A percentile compares a stretch with the other conserved stretches of the same genome.
Conservation (phyloP, 2,797 vertebrate species). For the Labeo calbasu region DNA sequence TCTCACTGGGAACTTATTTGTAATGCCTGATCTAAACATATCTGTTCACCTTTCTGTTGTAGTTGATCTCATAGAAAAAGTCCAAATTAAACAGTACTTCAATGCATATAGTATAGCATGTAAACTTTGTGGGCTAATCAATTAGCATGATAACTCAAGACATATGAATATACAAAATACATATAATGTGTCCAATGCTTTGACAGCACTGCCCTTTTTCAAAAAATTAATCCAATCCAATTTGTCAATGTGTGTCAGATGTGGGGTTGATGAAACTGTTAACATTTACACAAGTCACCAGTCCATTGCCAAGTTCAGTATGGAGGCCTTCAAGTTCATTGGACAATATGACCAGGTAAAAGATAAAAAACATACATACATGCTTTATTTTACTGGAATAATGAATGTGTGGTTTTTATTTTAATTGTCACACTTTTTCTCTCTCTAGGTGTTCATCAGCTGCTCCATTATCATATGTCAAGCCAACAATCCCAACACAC, state of each 20-base stretch:
- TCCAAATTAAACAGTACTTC: too few species aligned
- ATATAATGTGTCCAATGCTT: not conserved
- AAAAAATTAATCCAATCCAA: not conserved
- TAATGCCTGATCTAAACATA: too few species aligned
- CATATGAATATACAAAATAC: not conserved
- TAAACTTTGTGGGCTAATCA: too few species aligned
- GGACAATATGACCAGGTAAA: constrained; percentile 71
- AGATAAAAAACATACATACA: too few species aligned
- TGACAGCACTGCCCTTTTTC: not conserved
- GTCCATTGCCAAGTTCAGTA: constrained; percentile 66
- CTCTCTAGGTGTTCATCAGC: constrained; percentile 75
- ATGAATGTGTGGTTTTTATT: not conserved
- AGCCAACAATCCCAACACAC: constrained; percentile 60
- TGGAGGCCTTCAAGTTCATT: constrained; percentile 78
- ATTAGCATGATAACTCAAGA: not conserved
- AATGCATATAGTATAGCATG: too few species aligned
- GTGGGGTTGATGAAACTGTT: constrained; percentile 68
- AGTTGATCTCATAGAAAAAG: too few species aligned
- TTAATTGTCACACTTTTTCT: not conserved
- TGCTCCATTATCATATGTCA: constrained; percentile 75
- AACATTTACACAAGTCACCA: constrained; percentile 24
- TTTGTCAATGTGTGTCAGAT: constrained; percentile 60
- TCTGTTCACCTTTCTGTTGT: too few species aligned
- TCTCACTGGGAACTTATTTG: too few species aligned
- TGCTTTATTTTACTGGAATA: too few species aligned